Percentiles rank a stretch among this genome's conserved stretches.
These are phyloP conservation scores for Microplitis demolitor DNA, from an alignment of 1,140 invertebrate species.

Conservation along the genomic window DNA sequence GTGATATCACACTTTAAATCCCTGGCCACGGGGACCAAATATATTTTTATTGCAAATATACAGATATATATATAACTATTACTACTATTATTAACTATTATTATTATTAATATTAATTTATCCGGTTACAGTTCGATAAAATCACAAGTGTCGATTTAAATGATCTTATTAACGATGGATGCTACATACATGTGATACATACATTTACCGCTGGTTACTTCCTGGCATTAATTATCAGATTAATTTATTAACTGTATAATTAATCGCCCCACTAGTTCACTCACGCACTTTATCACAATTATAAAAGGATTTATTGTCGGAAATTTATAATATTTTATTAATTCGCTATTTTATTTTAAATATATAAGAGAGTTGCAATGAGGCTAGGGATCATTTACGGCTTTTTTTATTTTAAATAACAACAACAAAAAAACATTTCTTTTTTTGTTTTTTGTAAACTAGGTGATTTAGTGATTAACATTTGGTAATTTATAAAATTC, in stretches of 20 bases:
- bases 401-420: conserved; percentile 41
- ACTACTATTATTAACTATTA: too few relatives aligned
- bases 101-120: too few relatives aligned
- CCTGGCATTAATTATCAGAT: conserved; percentile 48
- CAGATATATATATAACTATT: too few relatives aligned
- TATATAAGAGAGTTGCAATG: conserved; percentile 36
- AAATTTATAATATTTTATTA: conserved; percentile 41
- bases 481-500: too few relatives aligned
- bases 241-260: conserved; percentile 17
- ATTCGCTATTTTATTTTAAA: background rate
- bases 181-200: conserved; percentile 63
- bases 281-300: conserved; percentile 57
- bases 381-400: conserved; percentile 58
- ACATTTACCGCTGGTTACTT: conserved; percentile 62
- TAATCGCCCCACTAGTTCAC: conserved; percentile 59
- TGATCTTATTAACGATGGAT: conserved; percentile 49
- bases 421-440: too few relatives aligned
- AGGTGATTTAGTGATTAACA: too few relatives aligned
- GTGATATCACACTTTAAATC: too few relatives aligned
- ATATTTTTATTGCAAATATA: background rate
- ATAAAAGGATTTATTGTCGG: conserved; percentile 49
- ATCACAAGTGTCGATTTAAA: background rate
- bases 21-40: background rate
- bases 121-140: too few relatives aligned
- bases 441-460: too few relatives aligned